These are phyloP conservation scores for Arrhamphus sclerolepis DNA, from an alignment of 2,797 vertebrate species.

Conservation along the genomic window DNA sequence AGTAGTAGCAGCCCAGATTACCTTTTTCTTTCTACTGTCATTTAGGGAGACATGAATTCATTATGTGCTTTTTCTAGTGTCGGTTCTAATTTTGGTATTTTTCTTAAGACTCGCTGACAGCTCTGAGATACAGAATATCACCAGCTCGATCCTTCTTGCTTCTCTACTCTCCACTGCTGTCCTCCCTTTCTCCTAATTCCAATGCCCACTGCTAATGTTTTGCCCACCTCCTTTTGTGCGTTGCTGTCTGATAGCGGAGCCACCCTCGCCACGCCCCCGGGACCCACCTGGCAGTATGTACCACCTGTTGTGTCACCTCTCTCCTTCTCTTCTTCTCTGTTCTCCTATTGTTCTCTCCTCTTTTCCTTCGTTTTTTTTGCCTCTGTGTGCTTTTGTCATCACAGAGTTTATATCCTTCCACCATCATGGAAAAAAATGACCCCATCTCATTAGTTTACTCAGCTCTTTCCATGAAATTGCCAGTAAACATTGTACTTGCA, in stretches of 20 bases:
- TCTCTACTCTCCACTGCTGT: constrained; percentile 34
- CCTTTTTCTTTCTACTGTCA: too few species aligned
- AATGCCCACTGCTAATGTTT: constrained; percentile 82
- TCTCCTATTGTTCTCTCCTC: constrained; percentile 15
- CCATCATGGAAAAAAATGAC: constrained; percentile 41
- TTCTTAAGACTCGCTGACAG: neutral
- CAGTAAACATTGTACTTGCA: constrained; percentile 7
- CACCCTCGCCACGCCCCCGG: constrained; percentile 86
- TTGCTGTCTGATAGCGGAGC: constrained; percentile 89
- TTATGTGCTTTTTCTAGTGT: too few species aligned
- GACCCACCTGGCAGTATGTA: constrained; percentile 93
- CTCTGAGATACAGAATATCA: constrained; percentile 10
- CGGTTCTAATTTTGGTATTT: neutral
- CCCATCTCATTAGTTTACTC: constrained; percentile 20
- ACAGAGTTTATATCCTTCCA: constrained; percentile 35
- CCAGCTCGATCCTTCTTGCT: constrained; percentile 11
- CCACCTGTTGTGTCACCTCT: constrained; percentile 78
- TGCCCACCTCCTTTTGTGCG: constrained; percentile 87
- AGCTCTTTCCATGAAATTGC: constrained; percentile 23
- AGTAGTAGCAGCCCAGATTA: too few species aligned
- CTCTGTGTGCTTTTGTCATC: constrained; percentile 61
- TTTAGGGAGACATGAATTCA: too few species aligned
- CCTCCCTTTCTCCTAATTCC: constrained; percentile 65
- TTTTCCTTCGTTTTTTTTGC: constrained; percentile 32
- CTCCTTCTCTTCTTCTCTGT: constrained; percentile 28